Percentiles rank a stretch among this genome's conserved stretches.
phyloP scores from a whole-genome alignment of 2,888 invertebrate species.

The Epinotia nisella region DNA sequence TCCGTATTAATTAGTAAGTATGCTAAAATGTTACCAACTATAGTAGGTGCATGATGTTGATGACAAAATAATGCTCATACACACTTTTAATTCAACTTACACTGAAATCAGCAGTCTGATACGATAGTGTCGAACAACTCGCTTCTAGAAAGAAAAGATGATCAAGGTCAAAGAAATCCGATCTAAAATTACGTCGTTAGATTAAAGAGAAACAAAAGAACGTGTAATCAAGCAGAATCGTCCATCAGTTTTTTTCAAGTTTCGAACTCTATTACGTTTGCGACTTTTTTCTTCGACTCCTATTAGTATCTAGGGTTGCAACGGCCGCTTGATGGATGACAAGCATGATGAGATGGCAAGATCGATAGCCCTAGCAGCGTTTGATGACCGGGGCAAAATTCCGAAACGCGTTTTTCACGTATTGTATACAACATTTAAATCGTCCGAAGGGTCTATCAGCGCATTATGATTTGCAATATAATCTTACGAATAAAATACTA shows the following conservation, averaged over 20 bases:
- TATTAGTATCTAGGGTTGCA: slow-evolving; percentile 11
- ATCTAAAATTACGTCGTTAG: background rate
- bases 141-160: background rate
- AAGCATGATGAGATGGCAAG: slow-evolving; percentile 41
- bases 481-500: no score
- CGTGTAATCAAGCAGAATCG: slow-evolving; percentile 10
- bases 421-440: background rate
- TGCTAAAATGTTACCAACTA: no score
- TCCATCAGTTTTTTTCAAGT: background rate
- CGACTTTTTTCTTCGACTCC: slow-evolving; percentile 25
- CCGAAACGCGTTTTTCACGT: background rate
- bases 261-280: slow-evolving; percentile 33
- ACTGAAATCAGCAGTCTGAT: no score
- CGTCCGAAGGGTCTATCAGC: background rate
- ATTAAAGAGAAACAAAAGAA: slow-evolving; percentile 29
- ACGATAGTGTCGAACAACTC: background rate
- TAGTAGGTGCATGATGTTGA: no score
- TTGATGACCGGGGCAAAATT: slow-evolving; percentile 8
- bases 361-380: slow-evolving; percentile 11
- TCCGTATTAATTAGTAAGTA: no score
- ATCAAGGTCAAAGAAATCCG: background rate
- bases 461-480: background rate
- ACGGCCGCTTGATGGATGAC: slow-evolving; percentile 37
- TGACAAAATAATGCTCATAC: no score
- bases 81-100: no score